A percentile compares a stretch with the other conserved stretches of the same genome.
These are phyloP conservation scores for Hyperoplus immaculatus DNA, from an alignment of 2,797 vertebrate genomes.

Conservation along the genomic window DNA sequence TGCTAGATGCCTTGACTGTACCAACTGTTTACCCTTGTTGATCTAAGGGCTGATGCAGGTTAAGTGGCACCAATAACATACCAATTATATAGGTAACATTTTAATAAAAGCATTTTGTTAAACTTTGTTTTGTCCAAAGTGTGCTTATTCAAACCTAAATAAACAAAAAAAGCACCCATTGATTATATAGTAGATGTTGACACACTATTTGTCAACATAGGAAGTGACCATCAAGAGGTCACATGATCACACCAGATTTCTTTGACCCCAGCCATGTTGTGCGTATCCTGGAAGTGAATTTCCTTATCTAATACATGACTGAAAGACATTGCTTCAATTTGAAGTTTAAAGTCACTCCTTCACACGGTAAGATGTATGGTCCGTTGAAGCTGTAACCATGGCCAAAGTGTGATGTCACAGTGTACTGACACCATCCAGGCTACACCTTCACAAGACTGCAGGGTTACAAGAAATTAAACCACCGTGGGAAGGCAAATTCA, in stretches of 20 bases:
- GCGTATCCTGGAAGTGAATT: background rate
- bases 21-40: background rate
- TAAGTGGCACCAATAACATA: background rate
- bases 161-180: conserved; percentile 1
- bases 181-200: background rate
- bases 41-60: conserved; percentile 11
- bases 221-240: background rate
- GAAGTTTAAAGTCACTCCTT: too few species aligned
- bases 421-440: background rate
- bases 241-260: background rate
- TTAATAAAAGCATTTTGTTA: conserved; percentile 44
- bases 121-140: background rate
- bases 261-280: background rate
- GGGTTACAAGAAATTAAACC: background rate
- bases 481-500: background rate
- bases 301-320: background rate
- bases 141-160: conserved; percentile 6
- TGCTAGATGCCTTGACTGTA: conserved; percentile 8
- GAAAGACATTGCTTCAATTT: background rate
- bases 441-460: background rate
- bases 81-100: conserved; percentile 8
- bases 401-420: background rate
- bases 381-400: background rate
- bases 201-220: background rate
- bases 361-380: too few species aligned